phyloP scores from a whole-genome alignment of 2,888 invertebrate genomes.

The Mayetiola destructor region DNA sequence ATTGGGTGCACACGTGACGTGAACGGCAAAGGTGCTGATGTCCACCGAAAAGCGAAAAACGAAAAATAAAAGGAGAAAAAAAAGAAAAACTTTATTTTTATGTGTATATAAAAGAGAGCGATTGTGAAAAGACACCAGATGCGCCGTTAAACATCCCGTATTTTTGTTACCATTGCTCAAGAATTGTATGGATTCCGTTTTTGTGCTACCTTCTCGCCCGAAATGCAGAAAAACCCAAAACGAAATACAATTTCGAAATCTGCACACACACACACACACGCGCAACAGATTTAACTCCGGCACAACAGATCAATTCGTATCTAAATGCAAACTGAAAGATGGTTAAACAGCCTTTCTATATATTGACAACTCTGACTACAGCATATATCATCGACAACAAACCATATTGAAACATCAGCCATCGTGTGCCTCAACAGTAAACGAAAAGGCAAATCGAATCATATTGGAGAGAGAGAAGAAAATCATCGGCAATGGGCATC shows the following conservation, averaged over 20 bases:
- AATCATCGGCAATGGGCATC: too few relatives aligned
- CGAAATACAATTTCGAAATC: too few relatives aligned
- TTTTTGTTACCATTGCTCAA: too few relatives aligned
- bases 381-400: not conserved
- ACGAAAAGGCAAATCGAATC: not conserved
- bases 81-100: slow-evolving; percentile 14
- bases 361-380: slow-evolving; percentile 9
- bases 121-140: slow-evolving; percentile 15
- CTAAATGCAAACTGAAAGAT: not conserved
- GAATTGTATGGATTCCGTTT: too few relatives aligned
- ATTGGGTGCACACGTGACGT: slow-evolving; percentile 9
- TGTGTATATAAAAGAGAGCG: slow-evolving; percentile 14
- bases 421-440: not conserved
- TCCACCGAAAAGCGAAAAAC: not conserved
- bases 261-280: too few relatives aligned
- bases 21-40: not conserved
- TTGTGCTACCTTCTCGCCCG: too few relatives aligned
- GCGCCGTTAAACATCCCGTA: slow-evolving; percentile 10
- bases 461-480: not conserved
- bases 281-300: too few relatives aligned
- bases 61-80: not conserved
- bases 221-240: too few relatives aligned
- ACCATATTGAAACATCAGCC: not conserved
- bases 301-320: too few relatives aligned
- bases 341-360: too few relatives aligned